phyloP scores from a whole-genome alignment of 2,113 vertebrate genomes.

The Hucho hucho region DNA sequence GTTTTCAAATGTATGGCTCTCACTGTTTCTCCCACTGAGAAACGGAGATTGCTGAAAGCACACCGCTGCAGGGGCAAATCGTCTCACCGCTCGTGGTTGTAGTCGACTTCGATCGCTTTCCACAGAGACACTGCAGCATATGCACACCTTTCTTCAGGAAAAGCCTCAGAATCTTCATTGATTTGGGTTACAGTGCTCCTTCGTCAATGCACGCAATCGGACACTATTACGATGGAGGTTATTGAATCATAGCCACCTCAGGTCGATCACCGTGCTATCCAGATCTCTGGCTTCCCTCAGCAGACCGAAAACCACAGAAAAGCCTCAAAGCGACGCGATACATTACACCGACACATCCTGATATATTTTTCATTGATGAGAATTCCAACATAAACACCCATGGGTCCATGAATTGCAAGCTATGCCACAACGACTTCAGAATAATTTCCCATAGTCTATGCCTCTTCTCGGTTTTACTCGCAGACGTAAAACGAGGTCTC shows the following conservation, averaged over 20 bases:
- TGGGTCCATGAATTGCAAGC: constrained; percentile 1
- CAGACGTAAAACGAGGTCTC: not conserved
- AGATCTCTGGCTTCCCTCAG: constrained; percentile 6
- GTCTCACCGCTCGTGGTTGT: constrained; percentile 76
- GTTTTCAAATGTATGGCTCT: not conserved
- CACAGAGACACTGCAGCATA: constrained; percentile 90
- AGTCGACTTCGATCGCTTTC: constrained; percentile 81
- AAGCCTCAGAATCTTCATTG: constrained; percentile 81
- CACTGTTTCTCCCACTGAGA: not conserved
- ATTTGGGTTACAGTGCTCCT: constrained; percentile 45
- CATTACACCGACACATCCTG: constrained; percentile 36
- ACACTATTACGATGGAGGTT: constrained; percentile 18
- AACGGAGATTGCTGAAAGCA: not conserved
- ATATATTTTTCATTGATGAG: constrained; percentile 50
- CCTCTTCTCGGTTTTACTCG: constrained; percentile 6
- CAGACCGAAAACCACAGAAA: constrained; percentile 12
- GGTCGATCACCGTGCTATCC: constrained; percentile 7
- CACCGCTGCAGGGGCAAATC: not conserved
- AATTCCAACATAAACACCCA: constrained; percentile 30
- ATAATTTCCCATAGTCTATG: constrained; percentile 16
- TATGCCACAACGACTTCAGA: constrained; percentile 44
- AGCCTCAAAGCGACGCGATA: constrained; percentile 14
- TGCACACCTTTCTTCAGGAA: constrained; percentile 82
- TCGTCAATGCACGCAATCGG: constrained; percentile 42
- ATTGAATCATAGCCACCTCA: constrained; percentile 17